phyloP scores from a whole-genome alignment of 2,113 vertebrate genomes.

The Excalfactoria chinensis region DNA sequence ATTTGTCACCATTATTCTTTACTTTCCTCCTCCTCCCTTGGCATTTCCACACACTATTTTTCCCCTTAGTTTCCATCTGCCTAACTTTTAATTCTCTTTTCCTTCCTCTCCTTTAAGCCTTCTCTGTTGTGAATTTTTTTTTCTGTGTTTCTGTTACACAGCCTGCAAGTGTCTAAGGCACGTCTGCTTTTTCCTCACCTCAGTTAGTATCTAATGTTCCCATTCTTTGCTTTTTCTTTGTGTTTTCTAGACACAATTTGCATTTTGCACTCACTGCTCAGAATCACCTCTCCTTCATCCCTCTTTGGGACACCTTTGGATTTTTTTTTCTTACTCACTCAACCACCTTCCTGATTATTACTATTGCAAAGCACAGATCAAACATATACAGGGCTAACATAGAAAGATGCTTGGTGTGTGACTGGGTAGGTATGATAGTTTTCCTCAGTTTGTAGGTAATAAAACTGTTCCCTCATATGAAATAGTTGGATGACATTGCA shows the following conservation, averaged over 20 bases:
- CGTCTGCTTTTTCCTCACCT: background rate
- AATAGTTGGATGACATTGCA: background rate
- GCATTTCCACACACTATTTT: background rate
- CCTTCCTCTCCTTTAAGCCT: background rate
- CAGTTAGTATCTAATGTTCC: background rate
- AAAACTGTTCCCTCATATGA: background rate
- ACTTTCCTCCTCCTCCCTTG: background rate
- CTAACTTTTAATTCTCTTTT: background rate
- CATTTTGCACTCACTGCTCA: background rate
- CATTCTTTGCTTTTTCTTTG: background rate
- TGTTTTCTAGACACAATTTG: background rate
- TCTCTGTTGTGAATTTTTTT: background rate
- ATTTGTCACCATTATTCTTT: slow-evolving; percentile 20
- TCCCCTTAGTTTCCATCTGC: background rate
- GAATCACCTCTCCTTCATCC: background rate
- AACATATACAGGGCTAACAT: background rate
- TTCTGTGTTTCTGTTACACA: background rate
- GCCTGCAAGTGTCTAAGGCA: background rate
- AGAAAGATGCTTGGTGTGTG: background rate
- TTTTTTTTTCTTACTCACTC: background rate
- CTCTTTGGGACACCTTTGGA: background rate
- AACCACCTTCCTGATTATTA: background rate
- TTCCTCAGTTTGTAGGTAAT: background rate
- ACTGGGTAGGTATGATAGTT: background rate
- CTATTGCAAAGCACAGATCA: background rate